Base-by-base conservation (phyloP, 2,888 invertebrate genomes). In the Acheta domesticus region DNA sequence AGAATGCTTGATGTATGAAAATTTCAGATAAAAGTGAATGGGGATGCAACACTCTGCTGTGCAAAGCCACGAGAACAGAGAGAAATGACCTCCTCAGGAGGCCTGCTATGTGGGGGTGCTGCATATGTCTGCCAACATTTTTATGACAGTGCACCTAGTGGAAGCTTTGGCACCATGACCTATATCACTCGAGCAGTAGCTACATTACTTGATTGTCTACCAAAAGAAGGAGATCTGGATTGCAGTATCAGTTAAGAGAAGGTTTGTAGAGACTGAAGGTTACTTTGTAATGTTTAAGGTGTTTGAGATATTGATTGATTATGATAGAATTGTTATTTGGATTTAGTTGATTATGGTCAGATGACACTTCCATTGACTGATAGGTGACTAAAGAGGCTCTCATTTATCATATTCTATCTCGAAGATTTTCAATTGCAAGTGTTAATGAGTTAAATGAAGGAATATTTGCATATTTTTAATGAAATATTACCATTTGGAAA, bases 131-230 rank as follows among this genome's bases (percentile, higher is more conserved):
- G 99, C 87, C 95, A 96, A 87, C 97, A 98, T 87, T 94, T 99
- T 86, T 99, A 98, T 87, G 99, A 99, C 88, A 96, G 96, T 86
- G 99, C 99, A 36, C 99, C 99, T 2, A 97, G 97, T 86, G 99
- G 99, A 81, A 94, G 95, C 85, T 98, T 92, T 87, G 99, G 99
- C 82, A 98, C 98, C 77, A 98, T 99, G 96, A 97, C 98, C 0
- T 99, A 99, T 85, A 91, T 99, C 84, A 94, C 96, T 74, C 90
- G 96, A 83, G 94, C 96, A 5, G 92, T 94, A 2, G 94, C 95
- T 74, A 89, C 91, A 1, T 89, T 93, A 75, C 89, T 96, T 48
- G 92, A 93, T 84, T 91, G 93, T 84, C 88, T 94, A 84, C 95
- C 95, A 12, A 91, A 91, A 83, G 91, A 93, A 82, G 92, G 93